Base-by-base conservation (phyloP, 2,888 invertebrate species). In the Mythimna lalbum region DNA sequence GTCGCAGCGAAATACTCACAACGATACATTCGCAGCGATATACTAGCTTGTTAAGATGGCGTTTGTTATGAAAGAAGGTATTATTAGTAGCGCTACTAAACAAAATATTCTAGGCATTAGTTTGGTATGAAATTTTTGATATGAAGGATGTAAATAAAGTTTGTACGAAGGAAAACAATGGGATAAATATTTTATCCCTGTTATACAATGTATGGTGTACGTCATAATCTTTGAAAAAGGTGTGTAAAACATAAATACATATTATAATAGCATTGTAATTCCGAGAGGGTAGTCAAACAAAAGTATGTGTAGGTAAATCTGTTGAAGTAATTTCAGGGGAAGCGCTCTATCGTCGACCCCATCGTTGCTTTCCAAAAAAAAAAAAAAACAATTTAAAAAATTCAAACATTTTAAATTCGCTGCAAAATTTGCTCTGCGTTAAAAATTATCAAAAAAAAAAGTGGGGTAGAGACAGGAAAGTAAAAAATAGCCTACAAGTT, bases 41-140 rank as follows among this genome's bases (percentile, higher is more conserved):
- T 1, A 47, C 47, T n/a, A n/a, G 14, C 47, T n/a, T n/a, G 47
- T 47, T 17, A 19, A 49, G 7, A n/a, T 3, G 47, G 47, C n/a
- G 47, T n/a, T n/a, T 49, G 14, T 43, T 23, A 21, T 31, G 49
- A 49, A 49, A n/a, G 47, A 49, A 70, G 33, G 4, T 23, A 17
- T 33, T 12, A 47, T 21, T n/a, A 0, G 53, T 73, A 71, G 70
- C 53, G 53, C 73, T 36, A 31, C 0, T 36, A 6, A 43, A 62
- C 49, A 61, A n/a, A n/a, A 31, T 43, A 0, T 10, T 17, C n/a
- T 36, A 73, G 14, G 2, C 4, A 47, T 39, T 53, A 63, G 36
- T 64, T 50, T 14, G 74, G 65, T 50, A 74, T 21, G 56, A 50
- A 36, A 39, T 50, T 43, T 27, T 74, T 56, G 31, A 57, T 56